These are phyloP conservation scores for Prionailurus bengalensis DNA, from an alignment of 2,113 vertebrate species.

Conservation along the genomic window DNA sequence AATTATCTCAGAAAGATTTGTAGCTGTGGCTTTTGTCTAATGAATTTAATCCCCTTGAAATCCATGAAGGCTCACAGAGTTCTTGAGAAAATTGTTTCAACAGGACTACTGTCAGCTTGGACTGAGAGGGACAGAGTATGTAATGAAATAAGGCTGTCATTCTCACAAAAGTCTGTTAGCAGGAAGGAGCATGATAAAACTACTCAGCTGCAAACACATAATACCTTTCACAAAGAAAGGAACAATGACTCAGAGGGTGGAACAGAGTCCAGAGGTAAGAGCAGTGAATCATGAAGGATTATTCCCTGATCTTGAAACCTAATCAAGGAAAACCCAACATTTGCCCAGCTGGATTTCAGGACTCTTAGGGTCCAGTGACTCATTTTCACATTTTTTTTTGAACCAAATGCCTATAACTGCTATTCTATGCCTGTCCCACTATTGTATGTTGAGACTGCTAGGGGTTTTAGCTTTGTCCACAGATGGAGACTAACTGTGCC, in stretches of 20 bases:
- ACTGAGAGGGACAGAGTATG: not conserved
- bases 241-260: not conserved
- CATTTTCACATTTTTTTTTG: not conserved
- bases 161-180: not conserved
- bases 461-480: not conserved
- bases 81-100: slow-evolving; percentile 57
- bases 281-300: not conserved
- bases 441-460: not conserved
- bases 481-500: not conserved
- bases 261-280: not conserved
- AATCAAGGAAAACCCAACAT: not conserved
- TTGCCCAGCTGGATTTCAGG: not conserved
- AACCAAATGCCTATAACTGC: not conserved
- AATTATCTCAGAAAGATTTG: not conserved
- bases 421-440: not conserved
- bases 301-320: not conserved
- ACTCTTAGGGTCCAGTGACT: not conserved
- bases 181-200: not conserved
- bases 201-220: not conserved
- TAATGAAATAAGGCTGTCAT: slow-evolving; percentile 36
- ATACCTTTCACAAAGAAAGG: not conserved
- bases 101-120: not conserved
- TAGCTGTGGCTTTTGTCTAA: slow-evolving; percentile 23
- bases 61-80: slow-evolving; percentile 6
- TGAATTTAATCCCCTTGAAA: slow-evolving; percentile 51